phyloP scores from a whole-genome alignment of 1,140 invertebrate genomes.

The Drosophila sproati region DNA sequence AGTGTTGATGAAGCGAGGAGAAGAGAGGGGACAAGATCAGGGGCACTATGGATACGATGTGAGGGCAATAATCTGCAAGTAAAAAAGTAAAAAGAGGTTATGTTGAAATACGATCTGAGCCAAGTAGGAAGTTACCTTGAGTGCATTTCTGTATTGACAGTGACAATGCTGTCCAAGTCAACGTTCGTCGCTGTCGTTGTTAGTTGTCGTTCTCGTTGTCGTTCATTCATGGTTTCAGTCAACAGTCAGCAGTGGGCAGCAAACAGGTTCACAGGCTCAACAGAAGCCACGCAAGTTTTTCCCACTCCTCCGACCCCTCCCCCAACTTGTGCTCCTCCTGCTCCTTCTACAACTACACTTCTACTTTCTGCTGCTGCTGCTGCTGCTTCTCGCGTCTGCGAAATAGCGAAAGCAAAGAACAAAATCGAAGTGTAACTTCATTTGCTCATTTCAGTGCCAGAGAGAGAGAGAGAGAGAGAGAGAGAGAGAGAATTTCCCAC shows the following conservation, averaged over 20 bases:
- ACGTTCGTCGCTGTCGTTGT: slow-evolving; percentile 26
- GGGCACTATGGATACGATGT: slow-evolving; percentile 1
- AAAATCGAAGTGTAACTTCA: slow-evolving; percentile 44
- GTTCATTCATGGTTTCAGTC: slow-evolving; percentile 78
- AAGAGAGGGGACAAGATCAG: slow-evolving; percentile 10
- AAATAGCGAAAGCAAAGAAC: slow-evolving; percentile 17
- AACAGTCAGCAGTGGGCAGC: background rate
- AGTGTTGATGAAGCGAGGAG: slow-evolving; percentile 37
- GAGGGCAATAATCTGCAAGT: slow-evolving; percentile 65
- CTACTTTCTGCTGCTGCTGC: too few species aligned
- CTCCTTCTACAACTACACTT: background rate
- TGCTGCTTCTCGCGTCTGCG: background rate
- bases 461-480: too few species aligned
- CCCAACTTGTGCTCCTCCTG: slow-evolving; percentile 16
- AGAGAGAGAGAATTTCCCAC: slow-evolving; percentile 13
- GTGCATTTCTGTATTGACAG: slow-evolving; percentile 81
- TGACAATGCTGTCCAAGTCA: slow-evolving; percentile 67
- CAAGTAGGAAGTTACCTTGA: slow-evolving; percentile 82
- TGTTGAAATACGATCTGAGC: slow-evolving; percentile 68
- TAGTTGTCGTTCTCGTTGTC: slow-evolving; percentile 31
- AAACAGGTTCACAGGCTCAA: slow-evolving; percentile 82
- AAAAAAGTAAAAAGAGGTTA: slow-evolving; percentile 66
- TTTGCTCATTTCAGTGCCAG: slow-evolving; percentile 35
- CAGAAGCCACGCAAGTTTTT: slow-evolving; percentile 78
- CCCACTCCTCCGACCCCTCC: slow-evolving; percentile 20